A percentile compares a stretch with the other conserved stretches of the same genome.
These are phyloP conservation scores for Brevimyrus niger DNA, from an alignment of 2,113 vertebrate species.

Conservation along the genomic window DNA sequence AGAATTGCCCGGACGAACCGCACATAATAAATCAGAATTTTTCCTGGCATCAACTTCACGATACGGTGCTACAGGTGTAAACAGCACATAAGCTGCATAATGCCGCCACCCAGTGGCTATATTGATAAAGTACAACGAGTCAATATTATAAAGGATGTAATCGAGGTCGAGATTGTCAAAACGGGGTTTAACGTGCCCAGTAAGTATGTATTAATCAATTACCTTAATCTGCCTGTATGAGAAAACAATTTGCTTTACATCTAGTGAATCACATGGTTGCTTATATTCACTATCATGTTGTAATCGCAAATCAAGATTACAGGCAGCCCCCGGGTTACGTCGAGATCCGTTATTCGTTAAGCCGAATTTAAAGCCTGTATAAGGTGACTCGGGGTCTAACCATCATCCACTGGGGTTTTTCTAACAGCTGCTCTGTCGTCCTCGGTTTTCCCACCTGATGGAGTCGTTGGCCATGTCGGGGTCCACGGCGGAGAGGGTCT, in stretches of 20 bases:
- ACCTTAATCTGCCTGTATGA: background rate
- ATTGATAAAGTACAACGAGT: background rate
- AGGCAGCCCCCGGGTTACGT: too few relatives aligned
- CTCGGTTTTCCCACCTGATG: constrained; percentile 64
- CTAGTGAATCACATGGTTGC: background rate
- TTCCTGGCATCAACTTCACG: background rate
- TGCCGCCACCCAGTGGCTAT: constrained; percentile 36
- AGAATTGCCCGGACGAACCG: background rate
- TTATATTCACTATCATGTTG: background rate
- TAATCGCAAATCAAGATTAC: background rate
- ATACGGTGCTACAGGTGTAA: background rate
- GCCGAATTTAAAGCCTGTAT: background rate
- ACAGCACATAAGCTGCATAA: background rate
- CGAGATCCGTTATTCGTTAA: too few relatives aligned
- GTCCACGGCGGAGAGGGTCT: constrained; percentile 74
- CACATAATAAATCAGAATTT: background rate
- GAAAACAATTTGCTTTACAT: background rate
- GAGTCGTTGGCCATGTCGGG: constrained; percentile 88
- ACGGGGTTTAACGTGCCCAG: background rate
- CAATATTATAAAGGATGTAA: background rate
- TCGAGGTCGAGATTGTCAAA: background rate
- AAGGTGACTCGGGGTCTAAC: background rate
- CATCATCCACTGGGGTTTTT: background rate
- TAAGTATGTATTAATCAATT: background rate
- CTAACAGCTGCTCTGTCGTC: background rate